Evolutionary conservation across 1,140 invertebrate genomes (phyloP), one percentile per base, ranked within the genome.

Genomic region (Euura lappo): DNA sequence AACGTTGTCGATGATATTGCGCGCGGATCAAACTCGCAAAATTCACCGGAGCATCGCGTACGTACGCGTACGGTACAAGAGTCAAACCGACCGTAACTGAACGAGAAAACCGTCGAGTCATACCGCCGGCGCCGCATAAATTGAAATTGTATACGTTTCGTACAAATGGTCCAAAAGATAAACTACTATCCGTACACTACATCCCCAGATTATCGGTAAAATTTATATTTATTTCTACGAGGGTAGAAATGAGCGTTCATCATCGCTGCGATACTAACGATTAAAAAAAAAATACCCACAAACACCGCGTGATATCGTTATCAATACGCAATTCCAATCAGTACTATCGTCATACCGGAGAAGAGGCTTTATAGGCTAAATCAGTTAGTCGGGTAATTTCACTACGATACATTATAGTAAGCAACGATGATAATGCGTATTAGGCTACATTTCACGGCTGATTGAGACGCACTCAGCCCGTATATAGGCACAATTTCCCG

Each of bases 51-150:
- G 51, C 51, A 60, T 60, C 13, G 8, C 3, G 28, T 28, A 28
- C 28, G 28, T 28, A 28, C 28, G 28, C 0, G 28, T 28, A 28
- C 28, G 28, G 28, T 28, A 5, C 13, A 60, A 60, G 13, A 79
- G 75, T 77, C 76, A 71, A 73, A 51, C 64, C 69, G 44, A 74
- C 76, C 73, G 51, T 60, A n/a, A 60, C 8, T 60, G 51, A 60
- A 60, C 51, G 51, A 60, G 51, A 4, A 60, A 60, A 60, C 8
- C 51, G 51, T 60, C 51, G 51, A 60, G 51, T 60, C 51, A 60
- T 60, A 60, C 10, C 51, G 51, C 13, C 51, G 5, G 51, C 51
- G 51, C 13, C 51, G 51, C 51, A 60, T 60, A 60, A 60, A 60
- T 60, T 60, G 3, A 60, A 60, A 60, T 60, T 60, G 51, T 60